Base-by-base conservation (phyloP, 2,888 invertebrate genomes). In the Xestia c-nigrum region DNA sequence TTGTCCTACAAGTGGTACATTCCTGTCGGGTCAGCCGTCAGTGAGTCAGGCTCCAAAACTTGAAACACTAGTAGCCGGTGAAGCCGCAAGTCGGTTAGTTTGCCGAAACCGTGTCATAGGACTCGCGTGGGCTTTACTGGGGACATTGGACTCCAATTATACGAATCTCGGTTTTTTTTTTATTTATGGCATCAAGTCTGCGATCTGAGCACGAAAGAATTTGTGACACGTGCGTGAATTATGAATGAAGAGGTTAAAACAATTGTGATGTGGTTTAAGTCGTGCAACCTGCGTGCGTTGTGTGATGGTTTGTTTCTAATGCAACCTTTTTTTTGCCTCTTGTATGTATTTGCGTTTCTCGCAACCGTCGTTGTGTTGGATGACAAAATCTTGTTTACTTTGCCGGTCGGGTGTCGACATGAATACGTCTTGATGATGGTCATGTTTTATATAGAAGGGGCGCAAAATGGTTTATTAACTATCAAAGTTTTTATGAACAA, bases 1-100 rank as follows among this genome's bases (percentile, higher is more conserved):
- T 91, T 91, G 94, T 90, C 90, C 94, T 89, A 81, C 89, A 94
- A 93, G 80, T 90, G 90, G 89, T 86, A 91, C 92, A 89, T 89
- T 91, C 91, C 91, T 84, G 89, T 74, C 86, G 84, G 88, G 88
- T 90, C 80, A 73, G 46, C 47, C 59, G 82, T 65, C 80, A 77
- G 69, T 92, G 92, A 91, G 76, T 92, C 91, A 91, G 72, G 64
- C 81, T 68, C 66, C 70, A 55, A 81, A 84, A 84, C 70, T 81
- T 76, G 78, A 81, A 84, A 87, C 77, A 80, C 74, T 76, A 76
- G 82, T 64, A 55, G 73, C 76, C 24, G 50, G 82, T 67, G 82
- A 66, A 50, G 72, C 76, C 21, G 46, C 16, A 43, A 50, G 43
- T 24, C 69, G 57, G 72, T 74, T 68, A 69, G 73, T 81, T 77